Evolutionary conservation across 2,797 vertebrate genomes (phyloP), one percentile per base, ranked within the genome.

Genomic region (Botia kubotai): DNA sequence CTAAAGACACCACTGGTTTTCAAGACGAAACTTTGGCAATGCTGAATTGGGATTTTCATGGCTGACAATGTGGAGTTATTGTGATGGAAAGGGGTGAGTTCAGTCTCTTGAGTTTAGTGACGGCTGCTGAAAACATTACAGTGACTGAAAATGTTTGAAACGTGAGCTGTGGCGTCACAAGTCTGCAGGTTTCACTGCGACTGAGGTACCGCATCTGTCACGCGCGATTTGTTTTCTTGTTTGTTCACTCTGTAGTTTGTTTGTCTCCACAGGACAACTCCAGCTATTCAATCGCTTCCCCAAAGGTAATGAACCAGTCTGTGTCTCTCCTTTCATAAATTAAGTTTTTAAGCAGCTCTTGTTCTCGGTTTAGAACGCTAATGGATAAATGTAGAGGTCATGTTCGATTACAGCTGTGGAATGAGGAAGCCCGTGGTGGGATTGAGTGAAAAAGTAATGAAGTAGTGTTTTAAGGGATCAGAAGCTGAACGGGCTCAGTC

Each of bases 271-370:
- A 11, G 77, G 33, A 79, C 69, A 72, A 73, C 71, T 60, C 19
- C 1, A 77, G 46, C 17, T 48, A 67, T 77, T 67, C 67, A 33
- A 57, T 77, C 13, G 29, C 58, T 80, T 39, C 50, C 50, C 60
- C 78, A 80, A 86, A 82, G 69, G 69, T 67, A 84, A 82, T 81
- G 63, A 79, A 84, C 78, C 80, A 82, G 78, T 84, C 80, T 77
- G 77, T 68, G 69, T 70, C 71, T 86, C 52, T 72, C 67, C 39
- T 33, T 72, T 84, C 69, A 82, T 79, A 80, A 82, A 86, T 77
- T 72, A 81, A 73, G 72, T 72, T 84, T 84, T 79, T 83, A 84
- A 81, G 77, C 53, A 82, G 85, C 62, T 74, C 78, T 80, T 80
- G 78, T 73, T 80, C 78, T 74, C 17, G 12, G 71, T 80, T 80